phyloP scores from a whole-genome alignment of 2,888 invertebrate species.

The Sminthurides aquaticus region DNA sequence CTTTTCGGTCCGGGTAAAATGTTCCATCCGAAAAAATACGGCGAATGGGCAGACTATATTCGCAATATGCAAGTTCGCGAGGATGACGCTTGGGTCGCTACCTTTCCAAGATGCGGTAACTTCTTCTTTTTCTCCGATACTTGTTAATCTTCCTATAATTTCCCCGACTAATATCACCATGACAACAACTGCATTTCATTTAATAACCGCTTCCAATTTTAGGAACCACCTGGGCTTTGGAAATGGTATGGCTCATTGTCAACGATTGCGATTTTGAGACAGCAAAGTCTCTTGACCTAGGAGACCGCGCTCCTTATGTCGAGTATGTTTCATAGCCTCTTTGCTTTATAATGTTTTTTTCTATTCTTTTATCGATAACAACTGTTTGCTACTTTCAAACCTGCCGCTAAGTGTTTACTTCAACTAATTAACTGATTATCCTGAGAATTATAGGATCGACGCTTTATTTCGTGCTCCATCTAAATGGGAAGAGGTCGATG shows the following conservation, averaged over 20 bases:
- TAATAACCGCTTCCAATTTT: not conserved
- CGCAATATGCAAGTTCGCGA: not conserved
- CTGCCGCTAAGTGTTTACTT: too few relatives aligned
- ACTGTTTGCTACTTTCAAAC: too few relatives aligned
- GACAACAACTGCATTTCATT: not conserved
- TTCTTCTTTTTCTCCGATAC: too few relatives aligned
- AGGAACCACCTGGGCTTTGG: conserved; percentile 73
- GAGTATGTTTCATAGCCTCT: conserved; percentile 50
- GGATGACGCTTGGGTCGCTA: conserved; percentile 6
- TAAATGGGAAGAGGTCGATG: not conserved
- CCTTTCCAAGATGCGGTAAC: conserved; percentile 1
- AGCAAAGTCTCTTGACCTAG: conserved; percentile 50
- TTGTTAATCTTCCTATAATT: not conserved
- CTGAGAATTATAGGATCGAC: not conserved
- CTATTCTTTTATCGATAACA: too few relatives aligned
- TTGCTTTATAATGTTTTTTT: too few relatives aligned
- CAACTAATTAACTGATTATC: too few relatives aligned
- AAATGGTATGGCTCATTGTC: conserved; percentile 63
- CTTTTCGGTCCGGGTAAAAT: not conserved
- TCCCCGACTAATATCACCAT: not conserved
- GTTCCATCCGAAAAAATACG: not conserved
- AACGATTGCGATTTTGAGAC: conserved; percentile 57
- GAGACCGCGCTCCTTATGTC: conserved; percentile 64
- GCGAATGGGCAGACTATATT: not conserved
- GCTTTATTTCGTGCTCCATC: conserved; percentile 30